phyloP scores from a whole-genome alignment of 1,140 invertebrate species.

The Bemisia tabaci region DNA sequence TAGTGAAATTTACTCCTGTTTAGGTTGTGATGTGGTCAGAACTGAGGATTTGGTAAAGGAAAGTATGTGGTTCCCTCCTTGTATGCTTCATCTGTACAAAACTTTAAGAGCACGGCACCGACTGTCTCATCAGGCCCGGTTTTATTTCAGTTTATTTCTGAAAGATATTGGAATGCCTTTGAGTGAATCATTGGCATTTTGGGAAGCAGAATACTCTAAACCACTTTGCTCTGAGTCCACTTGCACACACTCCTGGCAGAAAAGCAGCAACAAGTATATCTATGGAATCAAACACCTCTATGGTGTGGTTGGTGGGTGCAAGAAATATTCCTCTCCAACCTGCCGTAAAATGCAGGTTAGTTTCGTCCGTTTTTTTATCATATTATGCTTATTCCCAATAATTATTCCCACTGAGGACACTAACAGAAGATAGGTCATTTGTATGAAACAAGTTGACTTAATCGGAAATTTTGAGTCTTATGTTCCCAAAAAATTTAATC shows the following conservation, averaged over 20 bases:
- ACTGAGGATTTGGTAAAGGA: slow-evolving; percentile 39
- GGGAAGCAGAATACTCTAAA: slow-evolving; percentile 49
- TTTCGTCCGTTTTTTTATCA: no score
- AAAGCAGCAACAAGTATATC: slow-evolving; percentile 44
- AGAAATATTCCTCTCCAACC: no score
- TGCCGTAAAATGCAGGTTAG: no score
- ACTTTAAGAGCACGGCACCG: slow-evolving; percentile 47
- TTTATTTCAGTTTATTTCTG: slow-evolving; percentile 51
- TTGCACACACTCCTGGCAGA: slow-evolving; percentile 48
- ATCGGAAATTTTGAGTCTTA: no score
- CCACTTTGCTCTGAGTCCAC: slow-evolving; percentile 32
- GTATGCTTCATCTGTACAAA: slow-evolving; percentile 58
- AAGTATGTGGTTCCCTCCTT: slow-evolving; percentile 50
- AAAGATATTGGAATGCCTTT: slow-evolving; percentile 54
- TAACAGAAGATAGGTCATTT: no score
- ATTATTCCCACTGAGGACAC: no score
- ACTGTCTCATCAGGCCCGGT: slow-evolving; percentile 53
- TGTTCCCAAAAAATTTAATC: no score
- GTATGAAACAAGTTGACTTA: no score
- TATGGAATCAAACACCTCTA: slow-evolving; percentile 59
- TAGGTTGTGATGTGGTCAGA: no score
- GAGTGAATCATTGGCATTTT: slow-evolving; percentile 46
- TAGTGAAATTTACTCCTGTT: no score
- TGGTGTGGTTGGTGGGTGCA: slow-evolving; percentile 54
- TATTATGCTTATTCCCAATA: no score